Percentiles rank a stretch among this genome's conserved stretches.
These are phyloP conservation scores for Drosophila heteroneura DNA, from an alignment of 2,888 invertebrate genomes.

Conservation along the genomic window DNA sequence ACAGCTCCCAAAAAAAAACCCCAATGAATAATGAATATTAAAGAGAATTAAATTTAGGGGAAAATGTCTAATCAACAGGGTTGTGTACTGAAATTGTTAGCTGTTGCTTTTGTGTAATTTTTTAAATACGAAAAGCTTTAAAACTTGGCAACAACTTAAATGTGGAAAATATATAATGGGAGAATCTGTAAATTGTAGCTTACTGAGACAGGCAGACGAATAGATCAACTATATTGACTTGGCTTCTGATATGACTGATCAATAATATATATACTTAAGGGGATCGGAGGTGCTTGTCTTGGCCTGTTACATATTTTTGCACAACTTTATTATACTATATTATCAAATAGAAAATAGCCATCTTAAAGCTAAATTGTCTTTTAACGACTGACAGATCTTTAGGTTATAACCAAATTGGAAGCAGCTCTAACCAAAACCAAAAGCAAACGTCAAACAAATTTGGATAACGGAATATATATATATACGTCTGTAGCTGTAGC, in stretches of 20 bases:
- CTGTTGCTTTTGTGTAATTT: not conserved
- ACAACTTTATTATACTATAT: not conserved
- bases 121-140: not conserved
- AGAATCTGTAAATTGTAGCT: not conserved
- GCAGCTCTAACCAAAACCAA: not conserved
- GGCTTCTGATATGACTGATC: not conserved
- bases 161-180: not conserved
- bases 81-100: not conserved
- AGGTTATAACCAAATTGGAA: not conserved
- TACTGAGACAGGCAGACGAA: too few species aligned
- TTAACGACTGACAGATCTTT: not conserved
- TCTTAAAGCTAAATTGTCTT: not conserved
- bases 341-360: not conserved
- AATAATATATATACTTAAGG: not conserved
- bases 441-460: not conserved
- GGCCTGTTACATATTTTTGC: too few species aligned
- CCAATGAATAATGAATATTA: not conserved
- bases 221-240: not conserved
- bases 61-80: too few species aligned
- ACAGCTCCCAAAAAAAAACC: not conserved
- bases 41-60: not conserved
- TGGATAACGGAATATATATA: not conserved
- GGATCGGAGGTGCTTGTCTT: not conserved
- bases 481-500: not conserved
- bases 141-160: not conserved